phyloP scores from a whole-genome alignment of 2,113 vertebrate species.

The Aspidoscelis tigris region DNA sequence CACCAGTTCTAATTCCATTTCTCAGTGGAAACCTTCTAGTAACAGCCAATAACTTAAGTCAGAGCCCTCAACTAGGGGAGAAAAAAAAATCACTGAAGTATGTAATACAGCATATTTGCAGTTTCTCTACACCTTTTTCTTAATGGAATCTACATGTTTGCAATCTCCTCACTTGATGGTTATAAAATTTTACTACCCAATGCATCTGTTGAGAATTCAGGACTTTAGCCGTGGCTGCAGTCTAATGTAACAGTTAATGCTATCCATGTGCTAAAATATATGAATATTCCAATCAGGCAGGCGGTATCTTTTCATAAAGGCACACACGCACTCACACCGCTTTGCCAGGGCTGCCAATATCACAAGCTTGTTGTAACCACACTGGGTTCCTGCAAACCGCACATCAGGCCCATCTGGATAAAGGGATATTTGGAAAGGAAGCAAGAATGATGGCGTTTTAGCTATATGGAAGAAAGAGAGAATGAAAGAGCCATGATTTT shows the following conservation, averaged over 20 bases:
- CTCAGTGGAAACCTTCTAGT: slow-evolving; percentile 71
- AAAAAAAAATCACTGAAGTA: slow-evolving; percentile 66
- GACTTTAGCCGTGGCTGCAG: slow-evolving; percentile 68
- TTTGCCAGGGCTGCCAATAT: slow-evolving; percentile 28
- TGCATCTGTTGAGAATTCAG: slow-evolving; percentile 75
- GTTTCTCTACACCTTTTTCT: slow-evolving; percentile 39
- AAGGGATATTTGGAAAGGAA: slow-evolving; percentile 13
- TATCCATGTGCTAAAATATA: slow-evolving; percentile 71
- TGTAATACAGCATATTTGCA: slow-evolving; percentile 63
- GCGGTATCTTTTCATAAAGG: slow-evolving; percentile 50
- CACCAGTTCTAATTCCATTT: slow-evolving; percentile 64
- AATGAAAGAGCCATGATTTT: slow-evolving; percentile 11
- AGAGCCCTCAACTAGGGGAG: slow-evolving; percentile 64
- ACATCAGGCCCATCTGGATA: not conserved
- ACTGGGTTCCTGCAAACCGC: slow-evolving; percentile 43
- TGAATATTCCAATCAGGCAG: slow-evolving; percentile 38
- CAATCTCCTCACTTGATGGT: slow-evolving; percentile 61
- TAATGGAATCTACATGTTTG: slow-evolving; percentile 63
- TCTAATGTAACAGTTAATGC: slow-evolving; percentile 64
- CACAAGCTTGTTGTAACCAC: slow-evolving; percentile 27
- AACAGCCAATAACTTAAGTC: slow-evolving; percentile 72
- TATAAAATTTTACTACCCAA: slow-evolving; percentile 73
- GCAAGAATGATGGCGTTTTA: slow-evolving; percentile 49
- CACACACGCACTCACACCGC: not conserved
- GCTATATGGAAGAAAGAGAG: slow-evolving; percentile 22